phyloP scores from a whole-genome alignment of 2,888 invertebrate species.

The Coecobrya sp. region DNA sequence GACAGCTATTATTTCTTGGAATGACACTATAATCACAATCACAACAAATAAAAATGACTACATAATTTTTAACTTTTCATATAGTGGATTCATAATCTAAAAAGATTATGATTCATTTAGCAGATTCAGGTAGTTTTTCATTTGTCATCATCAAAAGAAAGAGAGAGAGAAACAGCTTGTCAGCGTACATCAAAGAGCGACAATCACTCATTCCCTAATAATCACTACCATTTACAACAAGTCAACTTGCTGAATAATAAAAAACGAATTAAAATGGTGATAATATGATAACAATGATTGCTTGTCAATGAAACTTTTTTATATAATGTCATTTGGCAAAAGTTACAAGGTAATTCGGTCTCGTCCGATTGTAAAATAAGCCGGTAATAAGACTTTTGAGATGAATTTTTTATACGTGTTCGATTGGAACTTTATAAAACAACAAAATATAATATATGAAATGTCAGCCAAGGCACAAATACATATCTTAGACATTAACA shows the following conservation, averaged over 20 bases:
- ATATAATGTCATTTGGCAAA: slow-evolving; percentile 11
- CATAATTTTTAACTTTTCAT: slow-evolving; percentile 10
- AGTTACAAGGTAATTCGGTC: slow-evolving; percentile 48
- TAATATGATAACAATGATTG: slow-evolving; percentile 35
- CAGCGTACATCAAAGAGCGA: background rate
- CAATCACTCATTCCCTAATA: background rate
- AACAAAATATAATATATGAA: background rate
- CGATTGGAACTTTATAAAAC: background rate
- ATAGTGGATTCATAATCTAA: background rate
- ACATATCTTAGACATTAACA: slow-evolving; percentile 27
- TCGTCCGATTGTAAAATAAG: slow-evolving; percentile 36
- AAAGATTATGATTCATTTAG: slow-evolving; percentile 13
- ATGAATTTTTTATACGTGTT: background rate
- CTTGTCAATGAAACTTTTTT: slow-evolving; percentile 37
- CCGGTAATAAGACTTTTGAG: background rate
- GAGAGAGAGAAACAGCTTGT: slow-evolving; percentile 5
- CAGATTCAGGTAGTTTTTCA: slow-evolving; percentile 32
- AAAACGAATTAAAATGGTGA: slow-evolving; percentile 42
- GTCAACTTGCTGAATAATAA: background rate
- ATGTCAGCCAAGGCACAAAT: slow-evolving; percentile 52
- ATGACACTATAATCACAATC: slow-evolving; percentile 22
- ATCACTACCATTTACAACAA: background rate
- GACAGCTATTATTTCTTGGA: slow-evolving; percentile 16
- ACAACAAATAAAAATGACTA: background rate
- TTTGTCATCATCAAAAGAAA: background rate